Evolutionary conservation across 1,140 invertebrate genomes (phyloP).

Genomic region (Notospermus geniculatus): DNA sequence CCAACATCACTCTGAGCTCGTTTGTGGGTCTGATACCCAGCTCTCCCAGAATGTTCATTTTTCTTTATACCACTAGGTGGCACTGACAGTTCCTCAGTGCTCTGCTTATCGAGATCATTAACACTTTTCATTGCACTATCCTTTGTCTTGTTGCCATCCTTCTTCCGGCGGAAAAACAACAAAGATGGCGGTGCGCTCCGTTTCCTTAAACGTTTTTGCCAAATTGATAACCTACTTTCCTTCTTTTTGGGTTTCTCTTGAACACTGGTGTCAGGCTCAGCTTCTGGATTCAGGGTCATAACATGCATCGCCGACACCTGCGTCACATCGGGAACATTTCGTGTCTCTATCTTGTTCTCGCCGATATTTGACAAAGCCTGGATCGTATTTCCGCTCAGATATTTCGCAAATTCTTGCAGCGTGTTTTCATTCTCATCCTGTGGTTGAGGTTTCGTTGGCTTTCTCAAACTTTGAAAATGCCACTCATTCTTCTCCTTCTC

Average conservation of each 20-base stretch:
- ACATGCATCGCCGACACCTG: no score
- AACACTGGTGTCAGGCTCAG: background rate
- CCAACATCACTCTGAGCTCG: no score
- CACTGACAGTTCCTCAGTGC: background rate
- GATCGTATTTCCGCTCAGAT: slow-evolving; percentile 1
- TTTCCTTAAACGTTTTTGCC: slow-evolving; percentile 3
- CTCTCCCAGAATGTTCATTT: background rate
- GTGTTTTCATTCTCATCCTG: slow-evolving; percentile 2
- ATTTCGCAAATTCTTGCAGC: background rate
- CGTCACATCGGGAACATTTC: no score
- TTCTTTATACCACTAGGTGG: background rate
- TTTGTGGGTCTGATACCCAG: background rate
- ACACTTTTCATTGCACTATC: background rate
- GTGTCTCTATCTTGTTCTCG: background rate
- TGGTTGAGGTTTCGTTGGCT: no score
- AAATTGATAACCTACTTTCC: slow-evolving; percentile 1
- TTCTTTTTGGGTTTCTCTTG: slow-evolving; percentile 1
- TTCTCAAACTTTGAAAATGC: no score
- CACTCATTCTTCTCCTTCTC: no score
- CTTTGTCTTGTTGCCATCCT: background rate
- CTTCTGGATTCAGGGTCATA: background rate
- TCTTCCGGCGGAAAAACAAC: slow-evolving; percentile 5
- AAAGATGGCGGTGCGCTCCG: slow-evolving; percentile 4
- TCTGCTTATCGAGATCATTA: background rate
- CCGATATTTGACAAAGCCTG: background rate